Percentiles rank a stretch among this genome's conserved stretches.
These are phyloP conservation scores for Stomorhina lunata DNA, from an alignment of 2,888 invertebrate species.

Conservation along the genomic window DNA sequence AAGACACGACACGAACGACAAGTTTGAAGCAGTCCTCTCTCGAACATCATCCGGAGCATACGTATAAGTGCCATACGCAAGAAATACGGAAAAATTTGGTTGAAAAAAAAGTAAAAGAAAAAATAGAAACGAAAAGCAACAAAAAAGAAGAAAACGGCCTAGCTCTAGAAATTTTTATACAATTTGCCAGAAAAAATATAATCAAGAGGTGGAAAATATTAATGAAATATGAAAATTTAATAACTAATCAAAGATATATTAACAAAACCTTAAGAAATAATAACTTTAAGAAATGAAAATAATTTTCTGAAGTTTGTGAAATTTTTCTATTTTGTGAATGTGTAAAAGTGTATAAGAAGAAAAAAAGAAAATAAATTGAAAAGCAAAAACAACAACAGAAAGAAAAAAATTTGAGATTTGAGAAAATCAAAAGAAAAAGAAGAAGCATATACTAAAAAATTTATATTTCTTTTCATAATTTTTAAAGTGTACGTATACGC, in stretches of 20 bases:
- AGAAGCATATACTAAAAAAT: conserved; percentile 47
- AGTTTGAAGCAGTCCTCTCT: conserved; percentile 60
- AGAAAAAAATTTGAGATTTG: too few relatives aligned
- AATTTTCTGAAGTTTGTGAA: conserved; percentile 19
- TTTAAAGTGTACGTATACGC: conserved; percentile 34
- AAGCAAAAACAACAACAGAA: conserved; percentile 42
- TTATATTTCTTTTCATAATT: conserved; percentile 18
- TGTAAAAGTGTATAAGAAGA: conserved; percentile 30
- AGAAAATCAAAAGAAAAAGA: too few relatives aligned
- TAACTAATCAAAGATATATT: neutral
- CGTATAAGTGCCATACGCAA: conserved; percentile 52
- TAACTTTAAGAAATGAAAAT: conserved; percentile 18
- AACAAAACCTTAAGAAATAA: neutral
- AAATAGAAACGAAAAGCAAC: neutral
- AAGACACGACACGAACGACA: too few relatives aligned
- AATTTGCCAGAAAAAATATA: conserved; percentile 9
- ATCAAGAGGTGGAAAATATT: neutral
- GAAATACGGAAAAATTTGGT: conserved; percentile 11
- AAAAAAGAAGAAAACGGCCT: conserved; percentile 49
- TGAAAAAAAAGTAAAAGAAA: neutral
- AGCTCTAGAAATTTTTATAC: conserved; percentile 13
- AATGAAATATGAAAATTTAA: neutral
- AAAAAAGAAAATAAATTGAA: conserved; percentile 47
- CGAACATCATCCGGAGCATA: conserved; percentile 47
- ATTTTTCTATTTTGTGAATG: conserved; percentile 29